These are phyloP conservation scores for Balaenoptera acutorostrata DNA, from an alignment of 2,113 vertebrate species.

Conservation along the genomic window DNA sequence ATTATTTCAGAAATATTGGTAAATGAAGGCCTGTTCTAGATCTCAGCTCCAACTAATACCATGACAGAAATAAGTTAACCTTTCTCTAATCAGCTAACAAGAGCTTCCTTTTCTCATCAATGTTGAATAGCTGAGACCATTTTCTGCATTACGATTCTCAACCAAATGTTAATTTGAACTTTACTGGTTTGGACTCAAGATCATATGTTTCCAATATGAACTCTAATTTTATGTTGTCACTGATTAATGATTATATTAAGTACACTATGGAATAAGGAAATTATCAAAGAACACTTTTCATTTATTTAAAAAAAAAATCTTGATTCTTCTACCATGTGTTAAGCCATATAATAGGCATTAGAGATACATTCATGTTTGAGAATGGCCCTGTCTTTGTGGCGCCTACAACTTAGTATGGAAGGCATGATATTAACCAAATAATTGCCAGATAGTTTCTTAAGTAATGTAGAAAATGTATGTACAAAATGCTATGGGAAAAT, in stretches of 20 bases:
- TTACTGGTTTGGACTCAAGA: neutral
- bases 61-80: neutral
- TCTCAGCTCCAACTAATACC: neutral
- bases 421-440: neutral
- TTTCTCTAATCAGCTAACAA: neutral
- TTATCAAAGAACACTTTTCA: neutral
- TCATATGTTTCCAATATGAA: neutral
- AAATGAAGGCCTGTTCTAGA: neutral
- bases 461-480: neutral
- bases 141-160: neutral
- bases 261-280: neutral
- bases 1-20: neutral
- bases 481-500: neutral
- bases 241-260: neutral
- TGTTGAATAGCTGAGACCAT: neutral
- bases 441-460: neutral
- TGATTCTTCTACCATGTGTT: neutral
- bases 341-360: neutral
- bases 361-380: neutral
- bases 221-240: slow-evolving; percentile 13
- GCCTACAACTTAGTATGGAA: neutral
- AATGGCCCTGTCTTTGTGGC: neutral
- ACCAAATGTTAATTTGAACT: slow-evolving; percentile 11
- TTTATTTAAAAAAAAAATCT: neutral
- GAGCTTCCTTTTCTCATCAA: neutral